Conservation (phyloP, 1,140 invertebrate species). For the Condylostylus longicornis region DNA sequence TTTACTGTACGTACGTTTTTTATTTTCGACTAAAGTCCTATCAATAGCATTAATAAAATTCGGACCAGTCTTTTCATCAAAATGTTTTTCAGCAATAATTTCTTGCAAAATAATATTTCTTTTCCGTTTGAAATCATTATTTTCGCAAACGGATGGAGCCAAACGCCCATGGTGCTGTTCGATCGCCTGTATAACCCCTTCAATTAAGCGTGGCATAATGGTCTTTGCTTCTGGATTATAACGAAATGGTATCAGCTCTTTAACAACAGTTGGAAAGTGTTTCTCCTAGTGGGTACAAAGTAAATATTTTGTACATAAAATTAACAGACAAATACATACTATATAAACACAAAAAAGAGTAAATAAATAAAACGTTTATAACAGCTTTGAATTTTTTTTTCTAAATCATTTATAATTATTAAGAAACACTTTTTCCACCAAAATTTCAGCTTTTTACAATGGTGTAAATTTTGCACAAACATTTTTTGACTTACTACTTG, state of each 20-base stretch:
- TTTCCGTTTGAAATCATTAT: conserved; percentile 17
- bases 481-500: too few relatives aligned
- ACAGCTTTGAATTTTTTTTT: too few relatives aligned
- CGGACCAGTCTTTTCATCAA: conserved; percentile 26
- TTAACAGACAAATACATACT: neutral
- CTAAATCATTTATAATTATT: too few relatives aligned
- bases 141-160: conserved; percentile 4
- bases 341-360: too few relatives aligned
- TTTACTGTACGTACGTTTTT: neutral
- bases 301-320: too few relatives aligned
- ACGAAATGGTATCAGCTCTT: conserved; percentile 9
- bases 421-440: too few relatives aligned
- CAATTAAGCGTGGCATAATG: conserved; percentile 9
- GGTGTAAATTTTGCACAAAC: too few relatives aligned
- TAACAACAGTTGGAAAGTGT: conserved; percentile 21
- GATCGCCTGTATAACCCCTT: conserved; percentile 12
- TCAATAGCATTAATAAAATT: conserved; percentile 18
- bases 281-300: conserved; percentile 9
- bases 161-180: conserved; percentile 19
- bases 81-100: conserved; percentile 32
- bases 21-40: conserved; percentile 3
- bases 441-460: too few relatives aligned
- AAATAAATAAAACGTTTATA: neutral
- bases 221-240: conserved; percentile 10
- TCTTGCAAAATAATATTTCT: conserved; percentile 27